Base-by-base conservation (phyloP, 2,113 vertebrate species). In the Myrmecobius fasciatus region DNA sequence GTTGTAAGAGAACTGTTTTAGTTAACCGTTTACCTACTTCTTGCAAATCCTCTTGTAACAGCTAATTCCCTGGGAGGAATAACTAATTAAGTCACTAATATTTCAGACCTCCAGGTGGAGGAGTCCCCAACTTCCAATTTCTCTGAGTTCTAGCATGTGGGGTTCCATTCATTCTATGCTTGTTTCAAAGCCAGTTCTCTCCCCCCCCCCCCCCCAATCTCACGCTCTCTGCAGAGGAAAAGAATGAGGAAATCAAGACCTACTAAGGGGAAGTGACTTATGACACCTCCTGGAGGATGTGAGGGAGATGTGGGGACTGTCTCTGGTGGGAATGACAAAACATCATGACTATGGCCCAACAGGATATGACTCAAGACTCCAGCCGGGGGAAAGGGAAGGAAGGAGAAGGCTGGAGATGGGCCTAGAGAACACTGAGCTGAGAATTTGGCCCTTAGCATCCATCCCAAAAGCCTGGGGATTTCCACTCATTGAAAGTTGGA, bases 281-380 rank as follows among this genome's bases (percentile, higher is more conserved):
- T 83, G 67, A n/a, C 67, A 83, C 17, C 20, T 83, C n/a, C 67
- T 43, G n/a, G n/a, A 36, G 67, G 67, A 14, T 83, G 67, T 31
- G n/a, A 43, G n/a, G 67, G 20, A 83, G n/a, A 83, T 43, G n/a
- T n/a, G n/a, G n/a, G n/a, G 0, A 22, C 67, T 22, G n/a, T 83
- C 67, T 20, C 67, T 43, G n/a, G 67, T 83, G 67, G 67, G 67
- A 83, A 83, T 83, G 67, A 83, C 67, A 83, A 83, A 83, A 43
- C 67, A 83, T 24, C 20, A 43, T 83, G 67, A 83, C 17, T 83
- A 2, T 83, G n/a, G 67, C 67, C 67, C 67, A 43, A 83, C 67
- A 83, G 67, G 67, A 83, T 83, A 83, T 83, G 67, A 83, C 67
- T 83, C 67, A 83, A n/a, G 67, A 83, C n/a, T 83, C n/a, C n/a